These are phyloP conservation scores for Harpegnathos saltator DNA, from an alignment of 1,140 invertebrate species.

Conservation along the genomic window DNA sequence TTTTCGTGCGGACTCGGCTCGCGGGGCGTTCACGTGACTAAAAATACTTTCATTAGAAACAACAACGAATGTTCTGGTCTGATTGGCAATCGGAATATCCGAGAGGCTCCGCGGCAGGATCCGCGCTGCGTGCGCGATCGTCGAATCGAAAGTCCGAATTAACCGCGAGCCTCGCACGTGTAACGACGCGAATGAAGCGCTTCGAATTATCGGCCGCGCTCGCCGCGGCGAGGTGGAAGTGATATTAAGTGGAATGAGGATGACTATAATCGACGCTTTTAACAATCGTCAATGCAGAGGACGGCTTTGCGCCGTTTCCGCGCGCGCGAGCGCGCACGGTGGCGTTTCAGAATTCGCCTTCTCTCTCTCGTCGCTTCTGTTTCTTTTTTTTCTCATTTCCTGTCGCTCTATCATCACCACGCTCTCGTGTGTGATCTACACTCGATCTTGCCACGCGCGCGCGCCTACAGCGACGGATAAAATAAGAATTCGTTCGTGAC, in stretches of 20 bases:
- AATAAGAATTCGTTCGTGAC: slow-evolving; percentile 52
- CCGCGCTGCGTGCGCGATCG: neutral
- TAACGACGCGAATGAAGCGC: slow-evolving; percentile 14
- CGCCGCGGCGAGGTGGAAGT: slow-evolving; percentile 46
- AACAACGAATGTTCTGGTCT: slow-evolving; percentile 51
- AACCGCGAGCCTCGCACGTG: neutral
- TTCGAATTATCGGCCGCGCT: slow-evolving; percentile 40
- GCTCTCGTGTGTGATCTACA: neutral
- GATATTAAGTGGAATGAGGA: slow-evolving; percentile 55
- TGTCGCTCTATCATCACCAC: too few species aligned
- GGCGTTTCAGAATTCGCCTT: slow-evolving; percentile 8
- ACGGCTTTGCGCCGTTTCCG: neutral
- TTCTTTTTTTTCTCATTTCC: neutral
- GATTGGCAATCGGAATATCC: slow-evolving; percentile 45
- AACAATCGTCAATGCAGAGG: slow-evolving; percentile 7
- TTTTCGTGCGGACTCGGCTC: slow-evolving; percentile 6
- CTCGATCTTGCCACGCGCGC: neutral
- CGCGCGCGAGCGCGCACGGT: too few species aligned
- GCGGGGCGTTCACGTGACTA: slow-evolving; percentile 24
- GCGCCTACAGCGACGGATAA: slow-evolving; percentile 26
- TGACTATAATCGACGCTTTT: slow-evolving; percentile 51
- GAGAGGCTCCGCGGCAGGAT: slow-evolving; percentile 10
- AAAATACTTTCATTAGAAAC: slow-evolving; percentile 50
- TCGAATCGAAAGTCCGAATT: slow-evolving; percentile 45
- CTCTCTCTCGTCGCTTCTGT: too few species aligned